Percentiles rank a stretch among this genome's conserved stretches.
These are phyloP conservation scores for Conistra vaccinii DNA, from an alignment of 2,888 invertebrate species.

Conservation along the genomic window DNA sequence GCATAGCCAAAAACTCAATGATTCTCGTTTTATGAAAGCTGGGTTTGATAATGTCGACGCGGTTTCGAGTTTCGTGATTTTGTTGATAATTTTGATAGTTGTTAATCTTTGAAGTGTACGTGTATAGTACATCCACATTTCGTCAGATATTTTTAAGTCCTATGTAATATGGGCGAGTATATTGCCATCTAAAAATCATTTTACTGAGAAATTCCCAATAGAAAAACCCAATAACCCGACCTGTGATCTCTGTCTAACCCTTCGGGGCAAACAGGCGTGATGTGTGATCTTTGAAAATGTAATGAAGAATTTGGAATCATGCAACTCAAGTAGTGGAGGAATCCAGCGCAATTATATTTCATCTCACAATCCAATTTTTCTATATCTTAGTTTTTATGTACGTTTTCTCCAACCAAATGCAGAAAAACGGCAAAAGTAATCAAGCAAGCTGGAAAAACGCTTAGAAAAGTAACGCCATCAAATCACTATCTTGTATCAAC, in stretches of 20 bases:
- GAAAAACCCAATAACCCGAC: no score
- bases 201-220: background rate
- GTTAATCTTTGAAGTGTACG: background rate
- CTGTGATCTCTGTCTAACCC: background rate
- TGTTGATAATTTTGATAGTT: slow-evolving; percentile 3
- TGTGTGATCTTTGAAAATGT: background rate
- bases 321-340: background rate
- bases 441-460: slow-evolving; percentile 26
- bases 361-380: background rate
- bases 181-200: background rate
- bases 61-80: slow-evolving; percentile 28
- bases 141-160: background rate
- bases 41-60: slow-evolving; percentile 4
- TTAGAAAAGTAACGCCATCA: slow-evolving; percentile 12
- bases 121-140: background rate
- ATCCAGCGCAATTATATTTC: background rate
- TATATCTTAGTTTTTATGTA: background rate
- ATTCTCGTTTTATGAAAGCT: slow-evolving; percentile 56
- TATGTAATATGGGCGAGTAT: background rate
- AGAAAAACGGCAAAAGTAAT: background rate
- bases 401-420: background rate
- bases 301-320: background rate
- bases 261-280: background rate
- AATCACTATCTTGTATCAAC: slow-evolving; percentile 70
- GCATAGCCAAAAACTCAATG: slow-evolving; percentile 51